Evolutionary conservation across 2,797 vertebrate species (phyloP).

Genomic region (Falco peregrinus): DNA sequence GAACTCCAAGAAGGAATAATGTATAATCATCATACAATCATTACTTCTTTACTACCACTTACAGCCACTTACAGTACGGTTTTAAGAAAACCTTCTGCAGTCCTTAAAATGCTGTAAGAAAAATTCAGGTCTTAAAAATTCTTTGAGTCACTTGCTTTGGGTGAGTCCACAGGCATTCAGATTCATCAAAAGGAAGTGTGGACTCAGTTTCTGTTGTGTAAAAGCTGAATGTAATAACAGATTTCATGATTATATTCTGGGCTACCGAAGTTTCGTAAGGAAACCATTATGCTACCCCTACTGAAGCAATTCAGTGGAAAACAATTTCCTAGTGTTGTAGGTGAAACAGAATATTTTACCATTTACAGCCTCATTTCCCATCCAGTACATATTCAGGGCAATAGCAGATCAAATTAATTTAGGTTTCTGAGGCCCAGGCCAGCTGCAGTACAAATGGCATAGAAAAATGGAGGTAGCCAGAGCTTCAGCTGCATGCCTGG

Average conservation of each 20-base stretch:
- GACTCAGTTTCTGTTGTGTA: not conserved
- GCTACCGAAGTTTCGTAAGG: not conserved
- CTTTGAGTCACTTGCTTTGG: not conserved
- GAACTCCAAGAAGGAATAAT: not conserved
- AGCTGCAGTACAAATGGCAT: not conserved
- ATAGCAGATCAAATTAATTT: not conserved
- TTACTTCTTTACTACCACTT: not conserved
- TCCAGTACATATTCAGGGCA: not conserved
- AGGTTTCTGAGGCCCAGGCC: not conserved
- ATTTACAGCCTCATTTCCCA: not conserved
- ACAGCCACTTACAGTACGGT: not conserved
- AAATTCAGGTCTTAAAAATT: not conserved
- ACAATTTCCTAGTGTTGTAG: not conserved
- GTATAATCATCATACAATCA: not conserved
- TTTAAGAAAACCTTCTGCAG: not conserved
- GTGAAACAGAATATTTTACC: not conserved
- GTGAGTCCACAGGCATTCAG: not conserved
- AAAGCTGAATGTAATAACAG: not conserved
- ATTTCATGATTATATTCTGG: not conserved
- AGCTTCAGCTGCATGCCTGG: not conserved
- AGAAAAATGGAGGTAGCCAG: not conserved
- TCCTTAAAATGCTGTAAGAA: not conserved
- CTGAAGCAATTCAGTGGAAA: not conserved
- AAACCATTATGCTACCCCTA: not conserved
- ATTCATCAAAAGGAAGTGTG: not conserved